phyloP scores from a whole-genome alignment of 2,113 vertebrate genomes.

The Chionomys nivalis region DNA sequence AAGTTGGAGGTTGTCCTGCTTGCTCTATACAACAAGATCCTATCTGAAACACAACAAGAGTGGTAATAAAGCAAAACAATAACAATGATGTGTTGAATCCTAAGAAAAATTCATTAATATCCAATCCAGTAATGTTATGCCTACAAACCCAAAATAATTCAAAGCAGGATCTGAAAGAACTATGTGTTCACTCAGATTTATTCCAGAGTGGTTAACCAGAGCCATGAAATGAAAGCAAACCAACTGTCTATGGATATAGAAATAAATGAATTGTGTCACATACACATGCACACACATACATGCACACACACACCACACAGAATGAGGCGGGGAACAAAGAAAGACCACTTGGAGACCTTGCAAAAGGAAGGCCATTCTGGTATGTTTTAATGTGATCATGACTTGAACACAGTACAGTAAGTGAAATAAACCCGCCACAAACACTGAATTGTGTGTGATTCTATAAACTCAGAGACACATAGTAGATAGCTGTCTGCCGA shows the following conservation, averaged over 20 bases:
- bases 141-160: not conserved
- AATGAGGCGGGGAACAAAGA: not conserved
- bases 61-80: not conserved
- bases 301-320: not conserved
- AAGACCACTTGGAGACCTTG: not conserved
- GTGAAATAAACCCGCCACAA: not conserved
- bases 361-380: not conserved
- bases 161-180: not conserved
- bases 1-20: no score
- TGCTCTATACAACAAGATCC: not conserved
- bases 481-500: not conserved
- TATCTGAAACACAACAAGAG: not conserved
- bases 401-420: not conserved
- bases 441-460: not conserved
- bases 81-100: not conserved
- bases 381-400: not conserved
- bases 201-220: not conserved
- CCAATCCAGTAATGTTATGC: not conserved
- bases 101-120: not conserved
- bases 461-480: not conserved
- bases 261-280: not conserved
- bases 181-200: not conserved
- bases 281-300: not conserved
- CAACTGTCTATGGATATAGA: not conserved
- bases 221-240: not conserved